Evolutionary conservation across 1,140 invertebrate genomes (phyloP).

Genomic region (Manduca sexta): DNA sequence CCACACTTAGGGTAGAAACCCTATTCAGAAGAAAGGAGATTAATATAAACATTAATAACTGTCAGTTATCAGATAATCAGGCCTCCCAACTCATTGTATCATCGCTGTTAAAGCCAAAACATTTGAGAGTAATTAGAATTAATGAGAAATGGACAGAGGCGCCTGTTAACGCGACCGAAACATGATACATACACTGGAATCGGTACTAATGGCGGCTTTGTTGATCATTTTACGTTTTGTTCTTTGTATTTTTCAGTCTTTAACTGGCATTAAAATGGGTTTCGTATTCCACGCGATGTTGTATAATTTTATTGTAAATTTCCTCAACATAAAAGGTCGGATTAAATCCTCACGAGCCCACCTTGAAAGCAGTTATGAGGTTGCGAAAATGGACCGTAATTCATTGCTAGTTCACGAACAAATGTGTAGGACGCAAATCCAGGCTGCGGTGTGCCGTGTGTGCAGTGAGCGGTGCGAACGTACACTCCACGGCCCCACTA

Average conservation of each 20-base stretch:
- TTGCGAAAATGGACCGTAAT: slow-evolving; percentile 34
- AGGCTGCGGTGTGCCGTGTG: no score
- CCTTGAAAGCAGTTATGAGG: slow-evolving; percentile 29
- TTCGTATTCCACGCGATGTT: background rate
- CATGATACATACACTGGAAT: slow-evolving; percentile 30
- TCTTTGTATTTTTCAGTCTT: background rate
- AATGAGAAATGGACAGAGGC: slow-evolving; percentile 54
- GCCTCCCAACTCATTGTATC: slow-evolving; percentile 7
- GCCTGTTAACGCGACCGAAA: slow-evolving; percentile 43
- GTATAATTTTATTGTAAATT: no score
- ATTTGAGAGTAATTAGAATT: slow-evolving; percentile 59
- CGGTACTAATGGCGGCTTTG: slow-evolving; percentile 6
- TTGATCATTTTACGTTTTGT: background rate
- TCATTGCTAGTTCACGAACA: slow-evolving; percentile 33
- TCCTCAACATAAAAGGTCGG: slow-evolving; percentile 7
- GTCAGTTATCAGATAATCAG: no score
- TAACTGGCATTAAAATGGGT: background rate
- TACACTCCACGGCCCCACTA: slow-evolving; percentile 7
- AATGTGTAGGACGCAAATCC: slow-evolving; percentile 34
- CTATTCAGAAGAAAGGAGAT: no score
- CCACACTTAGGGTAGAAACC: no score
- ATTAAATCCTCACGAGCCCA: slow-evolving; percentile 23
- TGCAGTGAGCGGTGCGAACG: slow-evolving; percentile 12
- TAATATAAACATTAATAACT: no score
- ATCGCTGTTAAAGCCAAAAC: slow-evolving; percentile 38